phyloP scores from a whole-genome alignment of 2,888 invertebrate genomes.

The Tenodera sinensis region DNA sequence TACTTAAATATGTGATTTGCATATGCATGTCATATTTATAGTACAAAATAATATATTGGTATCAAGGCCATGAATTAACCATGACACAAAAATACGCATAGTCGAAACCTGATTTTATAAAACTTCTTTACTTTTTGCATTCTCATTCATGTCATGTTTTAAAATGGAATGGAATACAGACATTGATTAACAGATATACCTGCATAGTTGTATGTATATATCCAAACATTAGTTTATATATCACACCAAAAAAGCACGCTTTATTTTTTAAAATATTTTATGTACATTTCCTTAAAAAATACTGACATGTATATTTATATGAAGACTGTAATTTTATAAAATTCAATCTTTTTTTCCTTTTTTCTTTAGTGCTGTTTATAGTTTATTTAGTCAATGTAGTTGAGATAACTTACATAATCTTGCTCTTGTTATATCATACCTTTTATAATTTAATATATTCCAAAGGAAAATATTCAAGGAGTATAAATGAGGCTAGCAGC shows the following conservation, averaged over 20 bases:
- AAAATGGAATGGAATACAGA: neutral
- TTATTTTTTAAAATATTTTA: neutral
- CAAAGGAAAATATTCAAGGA: too few species aligned
- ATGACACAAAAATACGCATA: neutral
- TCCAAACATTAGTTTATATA: neutral
- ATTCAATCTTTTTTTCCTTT: neutral
- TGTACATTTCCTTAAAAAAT: neutral
- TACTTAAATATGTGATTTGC: neutral
- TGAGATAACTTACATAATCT: too few species aligned
- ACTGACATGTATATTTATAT: neutral
- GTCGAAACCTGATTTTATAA: neutral
- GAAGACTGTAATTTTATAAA: neutral
- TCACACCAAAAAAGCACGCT: neutral
- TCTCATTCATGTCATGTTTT: neutral
- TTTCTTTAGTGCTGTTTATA: too few species aligned
- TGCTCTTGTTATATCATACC: too few species aligned
- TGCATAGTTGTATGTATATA: neutral
- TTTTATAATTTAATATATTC: too few species aligned
- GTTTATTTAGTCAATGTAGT: too few species aligned
- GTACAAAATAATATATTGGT: conserved; percentile 6
- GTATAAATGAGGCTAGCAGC: too few species aligned
- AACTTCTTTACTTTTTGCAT: neutral
- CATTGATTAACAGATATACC: neutral
- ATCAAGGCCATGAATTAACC: neutral
- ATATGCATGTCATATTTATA: neutral